These are phyloP conservation scores for Dicyrtoma fusca DNA, from an alignment of 2,888 invertebrate genomes.

Conservation along the genomic window DNA sequence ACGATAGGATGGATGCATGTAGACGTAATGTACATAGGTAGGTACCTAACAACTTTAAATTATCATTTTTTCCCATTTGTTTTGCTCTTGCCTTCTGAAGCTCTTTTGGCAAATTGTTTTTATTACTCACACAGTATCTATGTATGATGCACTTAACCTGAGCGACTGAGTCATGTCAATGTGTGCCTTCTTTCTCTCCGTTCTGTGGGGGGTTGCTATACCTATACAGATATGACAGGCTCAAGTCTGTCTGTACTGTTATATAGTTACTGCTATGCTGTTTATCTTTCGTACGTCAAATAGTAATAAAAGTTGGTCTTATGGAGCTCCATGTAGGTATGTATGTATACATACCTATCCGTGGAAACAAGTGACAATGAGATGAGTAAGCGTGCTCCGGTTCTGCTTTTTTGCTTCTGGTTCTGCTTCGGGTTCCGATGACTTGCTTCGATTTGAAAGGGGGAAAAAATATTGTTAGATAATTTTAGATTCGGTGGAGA, in stretches of 20 bases:
- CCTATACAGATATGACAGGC: no score
- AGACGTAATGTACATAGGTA: not conserved
- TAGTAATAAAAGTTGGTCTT: no score
- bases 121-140: conserved; percentile 3
- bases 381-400: conserved; percentile 4
- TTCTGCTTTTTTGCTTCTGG: not conserved
- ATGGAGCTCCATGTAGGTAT: no score
- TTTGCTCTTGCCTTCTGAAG: not conserved
- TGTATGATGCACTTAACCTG: not conserved
- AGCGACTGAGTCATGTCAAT: no score
- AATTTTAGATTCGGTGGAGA: conserved; percentile 41
- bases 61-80: not conserved
- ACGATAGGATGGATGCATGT: not conserved
- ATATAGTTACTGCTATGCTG: no score
- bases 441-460: not conserved
- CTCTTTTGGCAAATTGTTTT: conserved; percentile 27
- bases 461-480: conserved; percentile 30
- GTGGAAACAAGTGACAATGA: no score
- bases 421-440: not conserved
- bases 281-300: no score
- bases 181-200: no score
- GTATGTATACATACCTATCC: no score
- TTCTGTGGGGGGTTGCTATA: no score
- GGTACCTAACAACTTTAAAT: not conserved
- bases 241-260: no score